Percentiles rank a stretch among this genome's conserved stretches.
These are phyloP conservation scores for Anticlea derivata DNA, from an alignment of 2,888 invertebrate species.

Conservation along the genomic window DNA sequence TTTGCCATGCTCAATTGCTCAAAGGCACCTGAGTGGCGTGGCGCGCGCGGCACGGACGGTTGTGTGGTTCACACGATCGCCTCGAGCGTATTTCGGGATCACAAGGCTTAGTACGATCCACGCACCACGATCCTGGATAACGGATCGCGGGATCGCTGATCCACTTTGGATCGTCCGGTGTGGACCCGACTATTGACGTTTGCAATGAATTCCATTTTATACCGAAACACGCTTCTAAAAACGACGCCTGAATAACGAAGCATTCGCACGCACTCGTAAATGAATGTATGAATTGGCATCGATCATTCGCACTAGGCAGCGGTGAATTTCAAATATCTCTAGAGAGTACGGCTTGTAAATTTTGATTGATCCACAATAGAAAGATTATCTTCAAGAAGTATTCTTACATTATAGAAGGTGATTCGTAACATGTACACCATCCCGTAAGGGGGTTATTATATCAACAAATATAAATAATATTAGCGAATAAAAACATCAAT, in stretches of 20 bases:
- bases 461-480: too few relatives aligned
- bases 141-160: slow-evolving; percentile 33
- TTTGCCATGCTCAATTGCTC: too few relatives aligned
- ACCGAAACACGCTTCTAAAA: slow-evolving; percentile 16
- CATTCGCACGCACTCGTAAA: slow-evolving; percentile 58
- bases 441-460: too few relatives aligned
- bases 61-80: background rate
- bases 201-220: slow-evolving; percentile 35
- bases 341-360: slow-evolving; percentile 31
- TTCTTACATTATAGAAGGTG: too few relatives aligned
- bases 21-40: too few relatives aligned
- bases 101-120: background rate
- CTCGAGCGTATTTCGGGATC: background rate
- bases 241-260: slow-evolving; percentile 47
- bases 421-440: too few relatives aligned
- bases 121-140: slow-evolving; percentile 36
- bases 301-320: slow-evolving; percentile 62
- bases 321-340: slow-evolving; percentile 44
- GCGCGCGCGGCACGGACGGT: too few relatives aligned
- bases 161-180: slow-evolving; percentile 21
- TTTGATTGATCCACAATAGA: too few relatives aligned
- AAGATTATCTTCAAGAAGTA: too few relatives aligned
- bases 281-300: slow-evolving; percentile 57
- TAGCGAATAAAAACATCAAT: too few relatives aligned
- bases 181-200: slow-evolving; percentile 29